Evolutionary conservation across 2,113 vertebrate species (phyloP).

Genomic region (Dasyprocta punctata): DNA sequence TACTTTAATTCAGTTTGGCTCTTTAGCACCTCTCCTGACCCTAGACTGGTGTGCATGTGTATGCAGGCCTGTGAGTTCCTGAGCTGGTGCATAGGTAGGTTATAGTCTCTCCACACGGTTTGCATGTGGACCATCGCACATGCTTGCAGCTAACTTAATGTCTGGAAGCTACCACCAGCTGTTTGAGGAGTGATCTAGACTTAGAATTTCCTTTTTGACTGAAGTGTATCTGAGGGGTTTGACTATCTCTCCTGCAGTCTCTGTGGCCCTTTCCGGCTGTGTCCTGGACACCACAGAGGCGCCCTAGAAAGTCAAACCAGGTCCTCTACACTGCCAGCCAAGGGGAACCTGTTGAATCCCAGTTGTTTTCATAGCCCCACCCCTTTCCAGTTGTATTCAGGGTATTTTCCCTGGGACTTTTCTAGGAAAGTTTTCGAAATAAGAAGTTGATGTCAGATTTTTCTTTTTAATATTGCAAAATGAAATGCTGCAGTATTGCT

Average conservation of each 20-base stretch:
- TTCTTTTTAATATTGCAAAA: neutral
- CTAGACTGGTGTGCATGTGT: no score
- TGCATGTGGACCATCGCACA: neutral
- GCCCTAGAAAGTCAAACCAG: neutral
- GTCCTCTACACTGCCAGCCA: neutral
- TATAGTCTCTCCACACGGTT: neutral
- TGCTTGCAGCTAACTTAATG: neutral
- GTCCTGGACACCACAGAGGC: neutral
- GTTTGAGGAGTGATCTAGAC: neutral
- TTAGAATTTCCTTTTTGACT: neutral
- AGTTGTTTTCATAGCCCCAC: neutral
- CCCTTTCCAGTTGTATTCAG: neutral
- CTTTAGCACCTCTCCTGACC: no score
- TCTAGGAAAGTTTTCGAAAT: neutral
- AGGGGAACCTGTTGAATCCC: neutral
- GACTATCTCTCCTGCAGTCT: neutral
- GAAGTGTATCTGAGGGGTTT: neutral
- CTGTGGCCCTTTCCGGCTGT: neutral
- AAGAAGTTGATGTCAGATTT: neutral
- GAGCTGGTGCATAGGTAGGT: neutral
- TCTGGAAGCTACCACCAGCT: neutral
- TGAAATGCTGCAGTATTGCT: neutral
- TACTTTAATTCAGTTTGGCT: neutral
- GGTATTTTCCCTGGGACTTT: neutral
- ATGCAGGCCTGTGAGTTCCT: fast-evolving